Base-by-base conservation (phyloP, 1,140 invertebrate species). In the Nebria ingens region DNA sequence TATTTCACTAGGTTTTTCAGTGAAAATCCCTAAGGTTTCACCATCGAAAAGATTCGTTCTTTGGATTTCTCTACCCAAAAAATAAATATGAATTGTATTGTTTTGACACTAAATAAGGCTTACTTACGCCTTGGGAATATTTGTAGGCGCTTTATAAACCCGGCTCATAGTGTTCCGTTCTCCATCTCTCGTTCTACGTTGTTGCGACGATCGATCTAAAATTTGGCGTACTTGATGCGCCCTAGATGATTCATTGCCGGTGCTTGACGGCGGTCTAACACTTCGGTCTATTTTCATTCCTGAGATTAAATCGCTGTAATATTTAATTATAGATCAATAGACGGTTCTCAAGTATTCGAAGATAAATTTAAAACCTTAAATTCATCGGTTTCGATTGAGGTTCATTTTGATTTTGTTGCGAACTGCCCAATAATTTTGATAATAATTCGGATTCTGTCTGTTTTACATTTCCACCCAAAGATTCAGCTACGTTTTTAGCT, bases 391-490 rank as follows among this genome's bases (percentile, higher is more conserved):
- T 70, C 23, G 62, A 59, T 59, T 58, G 19, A 15, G 54, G 34
- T 42, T 54, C 51, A 54, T 53, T 45, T 53, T 50, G 9, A 40
- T 49, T 42, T 51, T 51, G 50, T 59, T 53, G 51, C 19, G 59
- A 60, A 2, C 49, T 42, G 57, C 38, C 59, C 53, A 82, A 71
- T 4, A 88, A 70, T 69, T 84, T 86, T 19, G 80, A 74, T 29
- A 91, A 68, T n/a, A 91, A 69, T 65, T 91, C 86, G 4, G 81
- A 79, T 71, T 90, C 81, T 2, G 80, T 86, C 73, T 85, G 75
- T 63, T 80, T 75, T 11, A 73, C 70, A 70, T 89, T 77, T 11
- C 82, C 81, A 54, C 81, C 79, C 15, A 89, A 64, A 17, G 67
- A 70, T 59, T 76, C 63, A 42, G 87, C 86, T 29, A 89, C 83